Evolutionary conservation across 2,797 vertebrate species (phyloP).

Genomic region (Sphenodon punctatus): DNA sequence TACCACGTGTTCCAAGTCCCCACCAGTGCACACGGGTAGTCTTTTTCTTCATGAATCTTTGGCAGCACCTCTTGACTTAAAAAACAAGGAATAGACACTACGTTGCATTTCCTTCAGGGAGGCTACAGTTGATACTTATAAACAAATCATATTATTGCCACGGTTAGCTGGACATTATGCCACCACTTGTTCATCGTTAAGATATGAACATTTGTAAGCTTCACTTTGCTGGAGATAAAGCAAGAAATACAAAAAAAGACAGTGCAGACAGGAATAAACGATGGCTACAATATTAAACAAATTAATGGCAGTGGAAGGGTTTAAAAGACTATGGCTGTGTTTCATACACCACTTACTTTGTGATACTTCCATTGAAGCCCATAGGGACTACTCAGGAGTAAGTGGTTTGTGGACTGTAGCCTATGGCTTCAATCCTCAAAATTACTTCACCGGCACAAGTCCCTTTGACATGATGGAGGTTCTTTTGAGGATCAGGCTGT

Average conservation of each 20-base stretch:
- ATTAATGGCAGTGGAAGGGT: too few relatives aligned
- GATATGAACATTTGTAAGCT: constrained; percentile 55
- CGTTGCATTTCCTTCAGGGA: constrained; percentile 60
- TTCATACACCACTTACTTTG: too few relatives aligned
- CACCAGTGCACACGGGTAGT: constrained; percentile 97
- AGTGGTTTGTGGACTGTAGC: too few relatives aligned
- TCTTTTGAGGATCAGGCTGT: too few relatives aligned
- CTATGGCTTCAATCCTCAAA: too few relatives aligned
- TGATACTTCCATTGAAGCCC: too few relatives aligned
- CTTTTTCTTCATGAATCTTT: constrained; percentile 91
- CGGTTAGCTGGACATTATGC: neutral
- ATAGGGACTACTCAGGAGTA: too few relatives aligned
- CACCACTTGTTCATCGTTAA: constrained; percentile 44
- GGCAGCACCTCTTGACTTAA: constrained; percentile 93
- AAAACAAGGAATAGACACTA: constrained; percentile 69
- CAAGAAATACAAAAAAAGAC: constrained; percentile 21
- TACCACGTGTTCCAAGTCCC: constrained; percentile 99
- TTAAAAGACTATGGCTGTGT: too few relatives aligned
- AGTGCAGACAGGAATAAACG: neutral
- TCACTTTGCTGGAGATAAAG: constrained; percentile 37
- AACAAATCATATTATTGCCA: constrained; percentile 46
- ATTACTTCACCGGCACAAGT: too few relatives aligned
- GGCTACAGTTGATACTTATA: constrained; percentile 49
- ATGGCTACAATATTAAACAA: neutral
- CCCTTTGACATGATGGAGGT: too few relatives aligned